Conservation (phyloP, 2,797 vertebrate genomes). For the Hypotaenidia philippensis region DNA sequence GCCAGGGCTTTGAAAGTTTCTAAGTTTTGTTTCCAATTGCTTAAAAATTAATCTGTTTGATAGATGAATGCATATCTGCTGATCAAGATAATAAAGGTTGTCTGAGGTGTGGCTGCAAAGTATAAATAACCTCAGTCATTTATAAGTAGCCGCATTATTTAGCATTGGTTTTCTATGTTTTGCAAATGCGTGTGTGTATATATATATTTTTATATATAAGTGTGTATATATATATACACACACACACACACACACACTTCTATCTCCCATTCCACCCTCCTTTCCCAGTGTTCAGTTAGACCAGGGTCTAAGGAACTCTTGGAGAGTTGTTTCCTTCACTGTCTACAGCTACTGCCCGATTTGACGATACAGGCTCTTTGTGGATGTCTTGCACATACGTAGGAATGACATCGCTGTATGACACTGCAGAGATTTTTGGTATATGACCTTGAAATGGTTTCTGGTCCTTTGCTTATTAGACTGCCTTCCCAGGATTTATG, state of each 20-base stretch:
- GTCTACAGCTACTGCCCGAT: neutral
- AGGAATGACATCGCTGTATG: neutral
- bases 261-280: neutral
- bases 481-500: neutral
- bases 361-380: neutral
- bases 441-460: neutral
- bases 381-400: neutral
- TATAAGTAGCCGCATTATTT: neutral
- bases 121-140: neutral
- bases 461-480: neutral
- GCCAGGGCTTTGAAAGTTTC: neutral
- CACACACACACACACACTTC: too few species aligned
- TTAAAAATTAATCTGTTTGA: neutral
- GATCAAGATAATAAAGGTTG: neutral
- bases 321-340: neutral
- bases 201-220: too few species aligned
- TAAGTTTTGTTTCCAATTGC: neutral
- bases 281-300: neutral
- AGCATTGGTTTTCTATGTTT: neutral
- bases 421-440: neutral
- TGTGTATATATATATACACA: too few species aligned
- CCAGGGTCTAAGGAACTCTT: neutral
- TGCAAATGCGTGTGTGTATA: neutral
- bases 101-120: neutral
- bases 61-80: neutral